A percentile compares a stretch with the other conserved stretches of the same genome.
These are phyloP conservation scores for Chascanopsetta lugubris DNA, from an alignment of 2,113 vertebrate species.

Conservation along the genomic window DNA sequence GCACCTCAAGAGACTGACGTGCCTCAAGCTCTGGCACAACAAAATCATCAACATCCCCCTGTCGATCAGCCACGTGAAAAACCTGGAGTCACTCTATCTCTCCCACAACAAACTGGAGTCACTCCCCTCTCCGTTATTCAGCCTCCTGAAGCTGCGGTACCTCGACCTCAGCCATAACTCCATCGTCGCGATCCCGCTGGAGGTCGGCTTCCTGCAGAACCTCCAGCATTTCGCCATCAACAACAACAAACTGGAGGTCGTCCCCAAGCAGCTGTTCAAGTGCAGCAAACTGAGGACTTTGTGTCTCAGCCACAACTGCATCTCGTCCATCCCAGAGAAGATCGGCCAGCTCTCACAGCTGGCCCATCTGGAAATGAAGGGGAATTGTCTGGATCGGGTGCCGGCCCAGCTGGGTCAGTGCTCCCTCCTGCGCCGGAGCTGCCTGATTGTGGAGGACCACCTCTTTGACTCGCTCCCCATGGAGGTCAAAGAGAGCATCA, in stretches of 20 bases:
- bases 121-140: constrained; percentile 89
- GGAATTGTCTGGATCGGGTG: constrained; percentile 95
- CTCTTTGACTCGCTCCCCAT: constrained; percentile 94
- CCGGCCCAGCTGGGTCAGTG: constrained; percentile 91
- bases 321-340: constrained; percentile 91
- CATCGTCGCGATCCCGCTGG: constrained; percentile 86
- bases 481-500: constrained; percentile 93
- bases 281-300: constrained; percentile 93
- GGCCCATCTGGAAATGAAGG: constrained; percentile 93
- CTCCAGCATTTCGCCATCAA: constrained; percentile 94
- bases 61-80: constrained; percentile 94
- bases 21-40: constrained; percentile 98
- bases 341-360: constrained; percentile 91
- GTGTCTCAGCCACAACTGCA: constrained; percentile 92
- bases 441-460: constrained; percentile 94
- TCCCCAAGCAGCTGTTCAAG: constrained; percentile 97
- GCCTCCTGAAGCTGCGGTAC: constrained; percentile 93
- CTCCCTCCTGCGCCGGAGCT: constrained; percentile 88
- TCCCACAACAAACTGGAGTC: constrained; percentile 97
- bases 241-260: constrained; percentile 91
- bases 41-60: constrained; percentile 95
- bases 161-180: constrained; percentile 95
- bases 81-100: constrained; percentile 93
- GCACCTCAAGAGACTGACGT: constrained; percentile 95
- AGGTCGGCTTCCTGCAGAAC: constrained; percentile 92